These are phyloP conservation scores for Lagria hirta DNA, from an alignment of 2,888 invertebrate species.

Conservation along the genomic window DNA sequence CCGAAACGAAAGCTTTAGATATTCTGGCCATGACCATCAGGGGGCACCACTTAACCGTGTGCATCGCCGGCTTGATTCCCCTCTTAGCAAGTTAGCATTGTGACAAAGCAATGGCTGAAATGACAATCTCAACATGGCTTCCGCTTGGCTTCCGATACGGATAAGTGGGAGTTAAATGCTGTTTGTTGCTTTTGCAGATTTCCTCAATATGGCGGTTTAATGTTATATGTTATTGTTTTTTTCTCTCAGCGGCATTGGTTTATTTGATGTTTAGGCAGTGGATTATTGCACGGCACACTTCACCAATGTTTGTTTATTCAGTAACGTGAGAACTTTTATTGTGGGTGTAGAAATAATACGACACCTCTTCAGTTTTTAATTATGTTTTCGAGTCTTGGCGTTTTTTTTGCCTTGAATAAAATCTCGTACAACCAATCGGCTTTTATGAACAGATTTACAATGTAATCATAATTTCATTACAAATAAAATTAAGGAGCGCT, in stretches of 20 bases:
- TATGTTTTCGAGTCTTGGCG: no score
- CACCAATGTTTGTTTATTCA: no score
- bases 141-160: constrained; percentile 41
- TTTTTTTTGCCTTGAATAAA: no score
- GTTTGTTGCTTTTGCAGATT: constrained; percentile 8
- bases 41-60: constrained; percentile 41
- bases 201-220: constrained; percentile 19
- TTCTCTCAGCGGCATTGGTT: constrained; percentile 1
- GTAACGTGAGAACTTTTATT: no score
- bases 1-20: constrained; percentile 8
- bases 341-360: no score
- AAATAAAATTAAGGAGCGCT: no score
- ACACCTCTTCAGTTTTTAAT: no score
- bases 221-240: constrained; percentile 12
- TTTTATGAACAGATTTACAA: no score
- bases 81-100: constrained; percentile 26
- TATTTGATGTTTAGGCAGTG: no score
- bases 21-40: constrained; percentile 42
- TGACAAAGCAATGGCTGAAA: constrained; percentile 35
- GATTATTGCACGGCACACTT: no score
- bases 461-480: no score
- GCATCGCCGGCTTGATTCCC: constrained; percentile 22
- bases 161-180: constrained; percentile 36
- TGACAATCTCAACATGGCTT: constrained; percentile 45
- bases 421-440: no score